A percentile compares a stretch with the other conserved stretches of the same genome.
Evolutionary conservation across 2,113 vertebrate genomes (phyloP).

Genomic region (Dromiciops gliroides): DNA sequence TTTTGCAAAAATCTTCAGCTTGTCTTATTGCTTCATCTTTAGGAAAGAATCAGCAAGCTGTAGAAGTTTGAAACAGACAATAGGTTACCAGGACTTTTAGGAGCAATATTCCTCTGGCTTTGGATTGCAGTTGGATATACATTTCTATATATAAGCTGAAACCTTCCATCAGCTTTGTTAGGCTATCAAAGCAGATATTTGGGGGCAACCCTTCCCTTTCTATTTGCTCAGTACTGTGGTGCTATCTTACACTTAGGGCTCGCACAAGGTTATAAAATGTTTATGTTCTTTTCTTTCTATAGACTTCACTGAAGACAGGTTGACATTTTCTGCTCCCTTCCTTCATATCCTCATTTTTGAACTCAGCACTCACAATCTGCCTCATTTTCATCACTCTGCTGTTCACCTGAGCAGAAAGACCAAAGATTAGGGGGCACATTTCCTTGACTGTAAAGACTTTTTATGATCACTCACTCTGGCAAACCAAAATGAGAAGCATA

Average conservation of each 20-base stretch:
- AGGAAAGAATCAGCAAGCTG: not conserved
- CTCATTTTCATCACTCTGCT: constrained; percentile 18
- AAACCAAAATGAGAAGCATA: not conserved
- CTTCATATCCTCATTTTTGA: constrained; percentile 2
- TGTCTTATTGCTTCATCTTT: not conserved
- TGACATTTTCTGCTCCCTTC: not conserved
- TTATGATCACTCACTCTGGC: not conserved
- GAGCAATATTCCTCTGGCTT: not conserved
- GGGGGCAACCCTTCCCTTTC: constrained; percentile 34
- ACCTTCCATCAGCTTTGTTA: constrained; percentile 8
- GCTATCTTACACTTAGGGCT: not conserved
- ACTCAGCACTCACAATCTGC: constrained; percentile 4
- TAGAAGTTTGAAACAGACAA: constrained; percentile 4
- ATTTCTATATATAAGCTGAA: not conserved
- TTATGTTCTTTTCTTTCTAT: constrained; percentile 5
- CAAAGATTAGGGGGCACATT: not conserved
- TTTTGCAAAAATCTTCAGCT: not conserved
- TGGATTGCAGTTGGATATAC: not conserved
- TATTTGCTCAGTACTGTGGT: not conserved
- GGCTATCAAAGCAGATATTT: constrained; percentile 37
- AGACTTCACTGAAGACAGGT: constrained; percentile 28
- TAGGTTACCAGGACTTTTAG: not conserved
- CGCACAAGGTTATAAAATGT: not conserved
- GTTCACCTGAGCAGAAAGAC: constrained; percentile 17
- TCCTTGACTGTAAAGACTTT: constrained; percentile 6